phyloP scores from a whole-genome alignment of 1,140 invertebrate genomes.

The Lordiphosa clarofinis region DNA sequence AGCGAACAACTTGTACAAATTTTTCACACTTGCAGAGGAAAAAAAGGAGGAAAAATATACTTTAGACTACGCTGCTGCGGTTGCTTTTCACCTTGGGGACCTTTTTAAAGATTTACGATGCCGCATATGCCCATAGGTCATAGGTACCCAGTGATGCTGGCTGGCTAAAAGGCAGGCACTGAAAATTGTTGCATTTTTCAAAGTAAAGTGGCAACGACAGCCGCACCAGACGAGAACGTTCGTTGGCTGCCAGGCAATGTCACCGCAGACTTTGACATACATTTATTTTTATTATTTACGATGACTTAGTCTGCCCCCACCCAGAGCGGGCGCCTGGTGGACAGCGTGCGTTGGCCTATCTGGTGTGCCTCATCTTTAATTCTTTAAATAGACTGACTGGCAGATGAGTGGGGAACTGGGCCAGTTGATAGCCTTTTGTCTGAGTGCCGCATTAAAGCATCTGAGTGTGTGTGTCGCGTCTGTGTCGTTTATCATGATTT shows the following conservation, averaged over 20 bases:
- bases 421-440: constrained; percentile 74
- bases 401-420: constrained; percentile 24
- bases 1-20: constrained; percentile 75
- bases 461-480: constrained; percentile 36
- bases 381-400: constrained; percentile 71
- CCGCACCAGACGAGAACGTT: constrained; percentile 10
- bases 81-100: constrained; percentile 63
- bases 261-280: constrained; percentile 76
- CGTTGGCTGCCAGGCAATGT: constrained; percentile 38
- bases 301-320: constrained; percentile 54
- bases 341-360: constrained; percentile 50
- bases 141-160: constrained; percentile 31
- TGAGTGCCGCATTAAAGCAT: constrained; percentile 74
- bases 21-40: constrained; percentile 69
- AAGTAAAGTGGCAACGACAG: constrained; percentile 72
- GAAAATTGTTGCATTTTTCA: constrained; percentile 73
- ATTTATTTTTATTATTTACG: constrained; percentile 79
- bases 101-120: constrained; percentile 79
- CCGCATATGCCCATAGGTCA: constrained; percentile 77
- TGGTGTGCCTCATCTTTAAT: constrained; percentile 65
- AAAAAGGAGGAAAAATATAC: constrained; percentile 28
- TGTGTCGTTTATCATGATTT: constrained; percentile 77
- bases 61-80: constrained; percentile 23
- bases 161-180: constrained; percentile 42
- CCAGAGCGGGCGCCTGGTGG: constrained; percentile 5